Base-by-base conservation (phyloP, 2,797 vertebrate species). In the Enteromius viviparus region DNA sequence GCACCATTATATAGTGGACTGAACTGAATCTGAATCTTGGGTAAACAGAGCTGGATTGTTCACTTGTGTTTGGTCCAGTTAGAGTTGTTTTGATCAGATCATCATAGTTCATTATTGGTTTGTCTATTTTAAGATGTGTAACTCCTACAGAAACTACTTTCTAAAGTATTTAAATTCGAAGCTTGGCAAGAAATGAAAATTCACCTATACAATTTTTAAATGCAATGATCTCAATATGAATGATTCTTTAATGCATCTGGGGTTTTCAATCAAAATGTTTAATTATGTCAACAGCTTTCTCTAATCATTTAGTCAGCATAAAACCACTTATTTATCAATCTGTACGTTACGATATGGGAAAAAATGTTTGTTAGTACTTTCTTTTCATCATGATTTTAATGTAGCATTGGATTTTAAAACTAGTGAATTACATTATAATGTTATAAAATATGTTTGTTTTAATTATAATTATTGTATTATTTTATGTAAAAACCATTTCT, bases 11-110 rank as follows among this genome's bases (percentile, higher is more conserved):
- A 55, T 21, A 55, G 64, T 37, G n/a, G 21, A 40, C 77, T 42
- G 21, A 55, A 49, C 17, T 21, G 76, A 78, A 47, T 42, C n/a
- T 19, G n/a, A n/a, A n/a, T n/a, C n/a, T 23, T 40, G 32, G 69
- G n/a, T 55, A 70, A 58, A 69, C 65, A 70, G 6, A 42, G 78
- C 21, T 49, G 49, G 37, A 71, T 78, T 82, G 71, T 85, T 78
- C 32, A 71, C 49, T 21, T 47, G 12, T 19, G 49, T 26, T 19
- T 34, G 6, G 72, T 81, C 32, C 4, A 69, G 32, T 80, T 19
- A 17, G 51, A 45, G 49, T 47, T 15, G 51, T 71, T 80, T 58
- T 47, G 19, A 71, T 42, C 34, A 70, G 65, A 58, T 80, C 23
- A 45, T 69, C 66, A 60, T 15, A 55, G 32, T 26, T 62, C 5